Base-by-base conservation (phyloP, 2,797 vertebrate species). In the Aplochiton taeniatus region DNA sequence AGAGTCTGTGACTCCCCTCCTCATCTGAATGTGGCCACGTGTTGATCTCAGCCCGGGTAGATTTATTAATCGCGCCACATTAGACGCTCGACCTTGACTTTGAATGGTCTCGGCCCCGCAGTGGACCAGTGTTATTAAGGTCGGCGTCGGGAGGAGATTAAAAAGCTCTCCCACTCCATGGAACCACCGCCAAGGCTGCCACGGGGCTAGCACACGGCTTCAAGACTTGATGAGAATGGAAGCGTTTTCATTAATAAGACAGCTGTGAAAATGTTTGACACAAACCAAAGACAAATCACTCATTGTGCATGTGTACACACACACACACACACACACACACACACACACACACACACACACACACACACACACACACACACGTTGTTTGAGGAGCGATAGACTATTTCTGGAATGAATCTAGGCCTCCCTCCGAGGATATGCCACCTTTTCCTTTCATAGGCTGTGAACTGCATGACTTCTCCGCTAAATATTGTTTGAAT, bases 61-160 rank as follows among this genome's bases (percentile, higher is more conserved):
- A 75, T 78, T 8, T 74, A 84, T 80, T 80, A 80, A 86, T 76
- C 79, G 76, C 73, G 60, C 46, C 70, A 63, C 66, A 81, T 79
- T 81, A 76, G 74, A 66, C 45, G 43, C 61, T 63, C 49, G 0
- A 65, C 66, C 63, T 76, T 18, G 57, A 66, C 68, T 44, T 72
- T 55, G 65, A 75, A 72, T 8, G 4, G 70, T 70, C 63, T 51
- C 53, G 61, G 78, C 61, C 59, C 69, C 66, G 51, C 46, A 71
- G 63, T 63, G 67, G 73, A 62, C 68, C 47, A 9, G 68, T 73
- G 76, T 85, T 83, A 81, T 82, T 77, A 85, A 88, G 78, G 78
- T 85, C 80, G 80, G 66, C 70, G 66, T 66, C 59, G 59, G 69
- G 68, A 57, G 58, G 61, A 77, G 77, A 83, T 83, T 79, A 80